phyloP scores from a whole-genome alignment of 2,797 vertebrate species.

The Pangasius djambal region DNA sequence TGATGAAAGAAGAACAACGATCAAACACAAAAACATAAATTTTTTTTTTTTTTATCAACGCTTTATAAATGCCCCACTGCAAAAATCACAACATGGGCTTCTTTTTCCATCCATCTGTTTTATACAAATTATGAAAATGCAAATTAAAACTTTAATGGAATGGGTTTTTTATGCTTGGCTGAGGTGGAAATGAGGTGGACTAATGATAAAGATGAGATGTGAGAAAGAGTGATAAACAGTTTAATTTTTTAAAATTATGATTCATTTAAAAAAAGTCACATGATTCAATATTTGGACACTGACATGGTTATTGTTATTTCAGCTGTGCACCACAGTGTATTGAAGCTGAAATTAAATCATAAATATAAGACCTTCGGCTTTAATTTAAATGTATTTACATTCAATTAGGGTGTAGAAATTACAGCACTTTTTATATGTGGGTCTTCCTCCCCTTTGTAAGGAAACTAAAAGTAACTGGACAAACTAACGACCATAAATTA shows the following conservation, averaged over 20 bases:
- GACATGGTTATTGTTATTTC: background rate
- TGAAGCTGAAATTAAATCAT: background rate
- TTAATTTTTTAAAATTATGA: too few relatives aligned
- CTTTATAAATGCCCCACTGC: background rate
- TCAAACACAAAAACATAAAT: background rate
- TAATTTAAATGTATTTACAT: background rate
- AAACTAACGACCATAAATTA: background rate
- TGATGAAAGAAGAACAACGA: slow-evolving; percentile 10
- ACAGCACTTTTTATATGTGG: background rate
- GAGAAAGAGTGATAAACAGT: background rate
- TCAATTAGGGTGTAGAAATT: background rate
- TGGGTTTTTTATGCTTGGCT: background rate
- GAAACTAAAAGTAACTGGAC: background rate
- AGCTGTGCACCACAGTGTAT: background rate
- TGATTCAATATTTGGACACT: background rate
- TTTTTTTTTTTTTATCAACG: background rate
- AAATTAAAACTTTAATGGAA: background rate
- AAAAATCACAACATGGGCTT: background rate
- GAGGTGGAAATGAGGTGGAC: background rate
- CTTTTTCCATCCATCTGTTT: background rate
- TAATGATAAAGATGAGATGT: background rate
- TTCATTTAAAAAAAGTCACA: background rate
- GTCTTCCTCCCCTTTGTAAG: background rate
- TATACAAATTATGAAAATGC: background rate
- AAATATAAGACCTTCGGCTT: background rate